Base-by-base conservation (phyloP, 2,113 vertebrate genomes). In the Marmota monax region DNA sequence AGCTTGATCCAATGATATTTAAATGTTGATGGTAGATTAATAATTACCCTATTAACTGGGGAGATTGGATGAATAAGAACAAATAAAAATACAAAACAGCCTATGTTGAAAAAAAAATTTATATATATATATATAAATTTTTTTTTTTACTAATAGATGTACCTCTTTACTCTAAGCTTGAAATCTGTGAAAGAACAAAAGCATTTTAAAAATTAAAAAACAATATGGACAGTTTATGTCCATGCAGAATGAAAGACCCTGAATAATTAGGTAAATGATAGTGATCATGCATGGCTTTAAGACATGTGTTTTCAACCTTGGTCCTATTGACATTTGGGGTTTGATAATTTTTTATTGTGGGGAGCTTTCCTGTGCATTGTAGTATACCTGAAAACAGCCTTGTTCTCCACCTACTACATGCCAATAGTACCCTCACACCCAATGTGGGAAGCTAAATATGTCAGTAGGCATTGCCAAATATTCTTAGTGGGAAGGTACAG, bases 21-120 rank as follows among this genome's bases (percentile, higher is more conserved):
- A 90, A 92, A 61, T 92, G 39, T 5, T 61, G 23, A 63, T 77
- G 7, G 7, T 48, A 45, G 58, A n/a, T 91, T 80, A 39, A 86
- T 95, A 80, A 82, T 76, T 85, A 76, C 5, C 27, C 14, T 83
- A 7, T 53, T 53, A 42, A 51, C 67, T 93, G 39, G 10, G 7
- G 48, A 70, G 37, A 82, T 4, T n/a, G 32, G 27, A 18, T 72
- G 27, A 88, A 73, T 74, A 90, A 92, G 7, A 37, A 17, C 23
- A 67, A 48, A 94, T 63, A 58, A 37, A 91, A 84, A 95, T 89
- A 80, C 22, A 42, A 84, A 94, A 83, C 17, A 92, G 2, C 23
- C 12, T 67, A 20, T 20, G 16, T 27, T 92, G 80, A 65, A 77
- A 92, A 58, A 69, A 53, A 48, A 11, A 80, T 58, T 22, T 22